Conservation (phyloP, 2,113 vertebrate species). For the Pristiophorus japonicus region DNA sequence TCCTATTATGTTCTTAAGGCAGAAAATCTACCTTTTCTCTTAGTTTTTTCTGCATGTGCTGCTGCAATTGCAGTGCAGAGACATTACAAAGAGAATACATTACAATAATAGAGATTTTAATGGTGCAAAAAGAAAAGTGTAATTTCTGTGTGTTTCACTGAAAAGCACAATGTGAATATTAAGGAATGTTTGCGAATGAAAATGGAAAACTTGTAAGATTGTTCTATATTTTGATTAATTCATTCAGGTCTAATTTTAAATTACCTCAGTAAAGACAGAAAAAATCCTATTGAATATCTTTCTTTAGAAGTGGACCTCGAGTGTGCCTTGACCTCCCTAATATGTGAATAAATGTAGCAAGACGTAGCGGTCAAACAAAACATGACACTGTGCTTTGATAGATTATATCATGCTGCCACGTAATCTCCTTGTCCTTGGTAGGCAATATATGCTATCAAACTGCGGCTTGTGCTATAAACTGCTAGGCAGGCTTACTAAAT, state of each 20-base stretch:
- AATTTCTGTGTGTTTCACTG: neutral
- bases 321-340: neutral
- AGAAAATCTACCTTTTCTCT: neutral
- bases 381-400: neutral
- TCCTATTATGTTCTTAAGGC: too few species aligned
- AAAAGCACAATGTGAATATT: neutral
- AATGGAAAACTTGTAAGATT: neutral
- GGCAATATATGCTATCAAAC: neutral
- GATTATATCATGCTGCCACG: neutral
- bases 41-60: neutral
- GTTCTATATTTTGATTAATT: neutral
- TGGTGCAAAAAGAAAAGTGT: neutral
- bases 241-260: neutral
- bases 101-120: neutral
- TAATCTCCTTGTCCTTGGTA: neutral
- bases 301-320: neutral
- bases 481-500: neutral
- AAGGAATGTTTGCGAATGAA: neutral
- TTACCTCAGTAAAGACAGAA: neutral
- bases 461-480: neutral
- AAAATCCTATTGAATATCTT: neutral
- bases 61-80: neutral
- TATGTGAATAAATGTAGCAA: neutral
- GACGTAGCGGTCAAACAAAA: neutral
- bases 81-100: neutral